phyloP scores from a whole-genome alignment of 1,140 invertebrate species.

The Magallana ariakensis region DNA sequence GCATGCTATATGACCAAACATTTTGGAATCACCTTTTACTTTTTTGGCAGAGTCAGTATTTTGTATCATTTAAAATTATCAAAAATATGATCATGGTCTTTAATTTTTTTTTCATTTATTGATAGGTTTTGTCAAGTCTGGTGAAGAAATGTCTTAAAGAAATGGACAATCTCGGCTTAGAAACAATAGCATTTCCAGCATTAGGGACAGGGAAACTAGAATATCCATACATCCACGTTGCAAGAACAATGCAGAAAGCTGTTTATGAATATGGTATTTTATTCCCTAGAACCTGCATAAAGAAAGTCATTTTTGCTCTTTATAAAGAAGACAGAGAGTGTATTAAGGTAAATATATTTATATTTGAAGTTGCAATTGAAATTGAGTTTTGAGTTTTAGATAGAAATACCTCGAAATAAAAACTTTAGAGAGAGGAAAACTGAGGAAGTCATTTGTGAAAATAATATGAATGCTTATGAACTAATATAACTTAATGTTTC shows the following conservation, averaged over 20 bases:
- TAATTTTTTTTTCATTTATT: not conserved
- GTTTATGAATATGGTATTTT: conserved; percentile 40
- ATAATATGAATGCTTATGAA: too few species aligned
- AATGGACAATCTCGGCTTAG: not conserved
- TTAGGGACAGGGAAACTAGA: conserved; percentile 52
- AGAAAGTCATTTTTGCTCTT: conserved; percentile 35
- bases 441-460: too few species aligned
- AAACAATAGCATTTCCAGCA: conserved; percentile 53
- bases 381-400: too few species aligned
- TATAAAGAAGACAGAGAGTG: conserved; percentile 32
- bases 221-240: conserved; percentile 46
- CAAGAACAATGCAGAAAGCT: conserved; percentile 40
- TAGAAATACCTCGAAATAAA: too few species aligned
- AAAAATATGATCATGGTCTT: too few species aligned
- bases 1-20: too few species aligned
- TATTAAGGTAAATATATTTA: not conserved
- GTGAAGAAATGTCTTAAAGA: conserved; percentile 46
- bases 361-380: too few species aligned
- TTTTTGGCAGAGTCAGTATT: too few species aligned
- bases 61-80: too few species aligned
- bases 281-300: conserved; percentile 7
- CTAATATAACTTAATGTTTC: too few species aligned
- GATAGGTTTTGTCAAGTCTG: conserved; percentile 34
- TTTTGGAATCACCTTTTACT: too few species aligned
- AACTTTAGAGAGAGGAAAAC: too few species aligned